phyloP scores from a whole-genome alignment of 2,888 invertebrate species.

The Coremacera marginata region DNA sequence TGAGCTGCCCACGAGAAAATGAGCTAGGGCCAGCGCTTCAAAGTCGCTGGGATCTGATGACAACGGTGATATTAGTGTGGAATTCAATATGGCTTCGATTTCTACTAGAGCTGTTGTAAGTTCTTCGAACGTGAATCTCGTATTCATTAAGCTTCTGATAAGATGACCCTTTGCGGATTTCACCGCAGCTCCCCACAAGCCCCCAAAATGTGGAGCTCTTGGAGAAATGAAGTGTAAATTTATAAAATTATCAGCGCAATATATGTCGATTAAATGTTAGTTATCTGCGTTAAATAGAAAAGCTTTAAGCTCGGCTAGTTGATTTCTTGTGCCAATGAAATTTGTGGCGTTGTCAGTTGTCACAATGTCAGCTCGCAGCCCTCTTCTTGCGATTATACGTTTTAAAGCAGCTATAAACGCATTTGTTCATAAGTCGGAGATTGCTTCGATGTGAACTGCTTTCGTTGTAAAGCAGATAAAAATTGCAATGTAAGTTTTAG shows the following conservation, averaged over 20 bases:
- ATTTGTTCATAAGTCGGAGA: slow-evolving; percentile 39
- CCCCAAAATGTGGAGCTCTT: slow-evolving; percentile 37
- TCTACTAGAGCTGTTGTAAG: slow-evolving; percentile 40
- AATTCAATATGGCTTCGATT: slow-evolving; percentile 45
- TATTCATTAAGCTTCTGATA: slow-evolving; percentile 33
- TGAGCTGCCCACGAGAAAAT: slow-evolving; percentile 40
- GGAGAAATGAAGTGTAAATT: slow-evolving; percentile 25
- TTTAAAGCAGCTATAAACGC: slow-evolving; percentile 41
- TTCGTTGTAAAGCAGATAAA: slow-evolving; percentile 17
- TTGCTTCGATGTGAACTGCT: slow-evolving; percentile 43
- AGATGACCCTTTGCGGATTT: slow-evolving; percentile 43
- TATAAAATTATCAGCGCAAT: slow-evolving; percentile 11
- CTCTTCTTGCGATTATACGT: slow-evolving; percentile 9
- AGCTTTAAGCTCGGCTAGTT: slow-evolving; percentile 27
- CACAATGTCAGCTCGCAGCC: background rate
- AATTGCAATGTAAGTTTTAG: slow-evolving; percentile 31
- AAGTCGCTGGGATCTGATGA: slow-evolving; percentile 40
- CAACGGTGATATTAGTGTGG: slow-evolving; percentile 37
- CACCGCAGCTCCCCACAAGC: slow-evolving; percentile 37
- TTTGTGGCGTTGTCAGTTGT: slow-evolving; percentile 26
- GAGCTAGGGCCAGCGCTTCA: slow-evolving; percentile 43
- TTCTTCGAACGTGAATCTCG: slow-evolving; percentile 44
- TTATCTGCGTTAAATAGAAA: slow-evolving; percentile 17
- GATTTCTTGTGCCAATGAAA: background rate
- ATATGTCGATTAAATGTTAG: slow-evolving; percentile 18